Evolutionary conservation across 2,113 vertebrate genomes (phyloP).

Genomic region (Bolborhynchus lineola): DNA sequence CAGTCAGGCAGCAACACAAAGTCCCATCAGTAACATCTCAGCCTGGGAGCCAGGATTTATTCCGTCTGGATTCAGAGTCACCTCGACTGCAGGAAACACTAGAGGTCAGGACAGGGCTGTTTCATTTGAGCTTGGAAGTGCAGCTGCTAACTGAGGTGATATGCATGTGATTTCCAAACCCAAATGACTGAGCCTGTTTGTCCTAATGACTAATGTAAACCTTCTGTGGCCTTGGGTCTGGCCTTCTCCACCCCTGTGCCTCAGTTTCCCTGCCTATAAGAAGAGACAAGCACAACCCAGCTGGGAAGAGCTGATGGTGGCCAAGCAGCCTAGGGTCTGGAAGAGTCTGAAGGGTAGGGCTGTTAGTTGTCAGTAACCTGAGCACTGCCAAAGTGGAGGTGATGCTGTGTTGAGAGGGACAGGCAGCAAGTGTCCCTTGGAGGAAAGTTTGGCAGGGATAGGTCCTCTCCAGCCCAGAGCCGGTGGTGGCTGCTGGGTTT

Average conservation of each 20-base stretch:
- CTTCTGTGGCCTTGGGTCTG: not conserved
- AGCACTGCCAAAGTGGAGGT: not conserved
- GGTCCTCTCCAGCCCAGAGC: not conserved
- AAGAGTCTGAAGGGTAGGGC: not conserved
- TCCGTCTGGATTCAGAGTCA: not conserved
- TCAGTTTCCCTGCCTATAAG: not conserved
- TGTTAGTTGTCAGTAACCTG: not conserved
- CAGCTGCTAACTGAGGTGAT: not conserved
- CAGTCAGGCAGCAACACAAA: not conserved
- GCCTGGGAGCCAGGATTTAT: not conserved
- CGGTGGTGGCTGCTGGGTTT: not conserved
- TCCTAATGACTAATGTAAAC: not conserved
- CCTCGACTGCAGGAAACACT: not conserved
- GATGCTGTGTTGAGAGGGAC: not conserved
- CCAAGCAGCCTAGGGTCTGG: not conserved
- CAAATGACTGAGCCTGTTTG: not conserved
- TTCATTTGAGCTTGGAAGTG: not conserved
- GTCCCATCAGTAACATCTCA: not conserved
- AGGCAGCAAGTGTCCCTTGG: not conserved
- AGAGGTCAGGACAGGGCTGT: not conserved
- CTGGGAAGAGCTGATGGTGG: not conserved
- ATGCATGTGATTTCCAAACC: not conserved
- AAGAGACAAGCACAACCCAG: not conserved
- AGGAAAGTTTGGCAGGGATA: not conserved
- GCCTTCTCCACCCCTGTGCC: not conserved